These are phyloP conservation scores for Paracentrotus lividus DNA, from an alignment of 53 echinoderm and acorn worm species.

Conservation along the genomic window DNA sequence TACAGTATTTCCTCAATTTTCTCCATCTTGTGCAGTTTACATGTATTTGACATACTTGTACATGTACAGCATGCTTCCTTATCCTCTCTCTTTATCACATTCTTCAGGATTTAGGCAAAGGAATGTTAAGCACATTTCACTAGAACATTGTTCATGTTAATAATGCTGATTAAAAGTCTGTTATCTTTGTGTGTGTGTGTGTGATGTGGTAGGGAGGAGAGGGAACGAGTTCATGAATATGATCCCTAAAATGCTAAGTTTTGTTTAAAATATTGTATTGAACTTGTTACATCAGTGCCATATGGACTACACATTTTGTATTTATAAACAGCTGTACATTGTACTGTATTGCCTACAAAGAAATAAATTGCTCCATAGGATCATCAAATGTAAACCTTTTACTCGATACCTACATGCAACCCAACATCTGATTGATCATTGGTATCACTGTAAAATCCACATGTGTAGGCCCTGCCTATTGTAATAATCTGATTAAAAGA, in stretches of 20 bases:
- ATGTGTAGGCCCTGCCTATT: background rate
- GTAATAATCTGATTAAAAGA: background rate
- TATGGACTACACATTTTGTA: too few species aligned
- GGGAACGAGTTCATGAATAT: too few species aligned
- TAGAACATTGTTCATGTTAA: background rate
- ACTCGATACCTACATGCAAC: background rate
- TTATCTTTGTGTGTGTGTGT: too few species aligned
- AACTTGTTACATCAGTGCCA: too few species aligned
- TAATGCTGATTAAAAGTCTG: background rate
- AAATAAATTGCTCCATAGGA: background rate
- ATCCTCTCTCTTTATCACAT: background rate
- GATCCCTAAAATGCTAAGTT: too few species aligned
- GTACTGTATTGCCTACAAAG: too few species aligned
- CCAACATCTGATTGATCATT: background rate
- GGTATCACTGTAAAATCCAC: background rate
- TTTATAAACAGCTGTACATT: background rate
- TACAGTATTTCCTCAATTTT: constrained; percentile 2
- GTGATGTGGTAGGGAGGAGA: too few species aligned
- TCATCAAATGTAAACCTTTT: background rate
- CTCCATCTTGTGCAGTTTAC: background rate
- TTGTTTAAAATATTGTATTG: too few species aligned
- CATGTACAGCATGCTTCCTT: background rate
- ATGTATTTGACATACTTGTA: too few species aligned
- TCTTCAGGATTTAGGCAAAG: background rate
- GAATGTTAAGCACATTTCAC: background rate